phyloP scores from a whole-genome alignment of 2,113 vertebrate species.

The Melanerpes aurifrons region DNA sequence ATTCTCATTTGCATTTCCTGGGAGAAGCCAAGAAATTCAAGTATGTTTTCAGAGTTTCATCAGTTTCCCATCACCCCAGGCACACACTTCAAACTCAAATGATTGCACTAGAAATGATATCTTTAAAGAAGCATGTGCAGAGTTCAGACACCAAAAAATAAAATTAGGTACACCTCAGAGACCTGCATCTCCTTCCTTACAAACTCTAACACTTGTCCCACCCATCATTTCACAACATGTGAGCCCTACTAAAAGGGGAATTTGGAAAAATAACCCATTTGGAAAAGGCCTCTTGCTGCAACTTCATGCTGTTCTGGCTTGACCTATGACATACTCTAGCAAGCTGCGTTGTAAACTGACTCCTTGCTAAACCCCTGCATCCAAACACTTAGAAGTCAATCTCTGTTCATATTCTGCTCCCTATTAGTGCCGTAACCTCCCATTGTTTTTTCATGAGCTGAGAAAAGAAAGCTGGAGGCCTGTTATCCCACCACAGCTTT shows the following conservation, averaged over 20 bases:
- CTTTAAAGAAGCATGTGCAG: not conserved
- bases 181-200: not conserved
- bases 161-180: not conserved
- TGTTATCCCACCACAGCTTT: not conserved
- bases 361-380: not conserved
- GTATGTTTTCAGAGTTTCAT: conserved; percentile 2
- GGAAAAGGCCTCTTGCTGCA: not conserved
- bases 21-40: conserved; percentile 8
- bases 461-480: not conserved
- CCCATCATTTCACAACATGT: not conserved
- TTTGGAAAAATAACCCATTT: not conserved
- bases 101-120: not conserved
- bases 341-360: not conserved
- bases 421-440: not conserved
- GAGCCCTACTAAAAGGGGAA: not conserved
- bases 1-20: not conserved
- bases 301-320: not conserved
- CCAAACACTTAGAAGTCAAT: not conserved
- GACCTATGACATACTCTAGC: accelerated
- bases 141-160: not conserved
- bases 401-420: not conserved
- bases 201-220: not conserved
- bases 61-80: conserved; percentile 9
- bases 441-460: not conserved
- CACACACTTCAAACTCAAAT: not conserved